Conservation (phyloP, 2,113 vertebrate genomes). For the Asarcornis scutulata region DNA sequence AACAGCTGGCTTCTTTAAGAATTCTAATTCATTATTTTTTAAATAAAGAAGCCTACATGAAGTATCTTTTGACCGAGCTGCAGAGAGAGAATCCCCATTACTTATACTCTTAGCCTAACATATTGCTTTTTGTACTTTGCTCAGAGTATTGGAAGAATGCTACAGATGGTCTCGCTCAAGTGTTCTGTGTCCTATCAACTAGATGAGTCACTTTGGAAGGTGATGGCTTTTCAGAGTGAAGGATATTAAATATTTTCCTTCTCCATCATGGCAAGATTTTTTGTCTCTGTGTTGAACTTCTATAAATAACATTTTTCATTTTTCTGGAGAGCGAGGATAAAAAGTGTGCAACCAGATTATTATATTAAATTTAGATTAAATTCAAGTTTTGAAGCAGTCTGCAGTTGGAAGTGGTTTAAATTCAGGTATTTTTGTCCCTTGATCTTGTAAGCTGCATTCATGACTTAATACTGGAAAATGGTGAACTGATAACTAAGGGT, state of each 20-base stretch:
- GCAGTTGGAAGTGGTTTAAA: not conserved
- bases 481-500: not conserved
- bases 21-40: not conserved
- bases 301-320: not conserved
- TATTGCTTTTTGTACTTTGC: conserved; percentile 34
- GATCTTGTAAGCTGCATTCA: not conserved
- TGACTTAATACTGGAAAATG: not conserved
- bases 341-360: not conserved
- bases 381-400: not conserved
- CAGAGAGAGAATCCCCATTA: conserved; percentile 33
- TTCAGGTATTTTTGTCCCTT: not conserved
- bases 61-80: not conserved
- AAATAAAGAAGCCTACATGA: conserved; percentile 31
- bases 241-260: not conserved
- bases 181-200: not conserved
- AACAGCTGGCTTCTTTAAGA: conserved; percentile 54
- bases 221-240: not conserved
- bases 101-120: not conserved
- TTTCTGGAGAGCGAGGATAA: not conserved
- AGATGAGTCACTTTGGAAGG: not conserved
- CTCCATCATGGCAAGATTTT: not conserved
- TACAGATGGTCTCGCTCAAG: conserved; percentile 51
- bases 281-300: not conserved
- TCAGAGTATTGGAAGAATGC: not conserved
- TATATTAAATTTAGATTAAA: not conserved